Evolutionary conservation across 2,888 invertebrate species (phyloP).

Genomic region (Frankliniella intonsa): DNA sequence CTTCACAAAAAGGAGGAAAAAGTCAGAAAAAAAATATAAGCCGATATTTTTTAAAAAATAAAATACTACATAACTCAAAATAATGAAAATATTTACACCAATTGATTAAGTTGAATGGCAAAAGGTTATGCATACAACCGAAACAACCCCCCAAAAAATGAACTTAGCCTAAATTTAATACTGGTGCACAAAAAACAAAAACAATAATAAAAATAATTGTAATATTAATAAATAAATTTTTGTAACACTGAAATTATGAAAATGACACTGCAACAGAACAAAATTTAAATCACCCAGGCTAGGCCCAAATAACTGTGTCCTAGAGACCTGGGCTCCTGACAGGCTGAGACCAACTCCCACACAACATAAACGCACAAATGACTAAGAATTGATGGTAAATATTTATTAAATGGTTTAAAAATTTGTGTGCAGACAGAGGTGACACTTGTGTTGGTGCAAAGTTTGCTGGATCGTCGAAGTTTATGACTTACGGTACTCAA

Average conservation of each 20-base stretch:
- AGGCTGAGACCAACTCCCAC: neutral
- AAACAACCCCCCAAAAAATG: neutral
- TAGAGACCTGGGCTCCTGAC: constrained; percentile 17
- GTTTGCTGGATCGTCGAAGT: neutral
- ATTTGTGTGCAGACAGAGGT: no score
- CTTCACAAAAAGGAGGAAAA: no score
- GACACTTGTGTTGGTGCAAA: no score
- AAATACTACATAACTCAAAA: no score
- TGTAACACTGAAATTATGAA: neutral
- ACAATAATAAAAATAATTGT: neutral
- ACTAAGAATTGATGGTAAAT: neutral
- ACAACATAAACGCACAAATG: neutral
- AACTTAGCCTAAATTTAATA: neutral
- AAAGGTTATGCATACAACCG: no score
- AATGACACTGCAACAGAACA: neutral
- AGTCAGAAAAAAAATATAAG: no score
- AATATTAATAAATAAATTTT: neutral
- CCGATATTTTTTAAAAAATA: no score
- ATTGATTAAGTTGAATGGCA: no score
- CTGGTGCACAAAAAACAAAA: no score
- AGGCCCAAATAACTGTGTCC: constrained; percentile 22
- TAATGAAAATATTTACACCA: no score
- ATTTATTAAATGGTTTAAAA: no score
- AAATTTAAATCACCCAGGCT: neutral
- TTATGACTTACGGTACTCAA: neutral